A percentile compares a stretch with the other conserved stretches of the same genome.
These are phyloP conservation scores for Salvator merianae DNA, from an alignment of 2,113 vertebrate species.

Conservation along the genomic window DNA sequence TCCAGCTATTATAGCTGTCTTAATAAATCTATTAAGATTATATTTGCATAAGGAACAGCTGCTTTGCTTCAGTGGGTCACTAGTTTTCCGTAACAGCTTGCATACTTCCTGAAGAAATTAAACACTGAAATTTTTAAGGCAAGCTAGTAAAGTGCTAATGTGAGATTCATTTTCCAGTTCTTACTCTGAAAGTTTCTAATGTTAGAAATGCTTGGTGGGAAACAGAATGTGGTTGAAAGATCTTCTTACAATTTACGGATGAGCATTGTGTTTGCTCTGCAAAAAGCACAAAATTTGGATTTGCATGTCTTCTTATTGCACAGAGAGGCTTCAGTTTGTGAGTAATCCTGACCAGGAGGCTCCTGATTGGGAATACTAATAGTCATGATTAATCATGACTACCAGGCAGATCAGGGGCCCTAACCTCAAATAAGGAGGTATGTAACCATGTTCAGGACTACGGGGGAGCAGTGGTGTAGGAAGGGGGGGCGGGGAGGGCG, in stretches of 20 bases:
- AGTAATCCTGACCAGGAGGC: no score
- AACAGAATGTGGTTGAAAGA: background rate
- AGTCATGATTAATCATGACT: no score
- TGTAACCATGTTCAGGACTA: no score
- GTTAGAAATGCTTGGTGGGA: background rate
- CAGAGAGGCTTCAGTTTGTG: no score
- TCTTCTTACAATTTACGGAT: background rate
- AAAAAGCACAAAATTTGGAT: no score
- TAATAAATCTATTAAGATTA: background rate
- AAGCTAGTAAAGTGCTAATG: background rate
- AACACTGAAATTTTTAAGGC: background rate
- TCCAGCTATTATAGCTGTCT: background rate
- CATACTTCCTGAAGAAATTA: background rate
- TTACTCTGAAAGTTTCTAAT: background rate
- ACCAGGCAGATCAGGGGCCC: no score
- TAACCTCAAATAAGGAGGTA: no score
- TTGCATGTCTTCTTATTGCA: no score
- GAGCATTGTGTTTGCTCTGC: background rate
- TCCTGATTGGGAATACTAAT: no score
- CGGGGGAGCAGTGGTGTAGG: no score
- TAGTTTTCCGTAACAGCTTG: background rate
- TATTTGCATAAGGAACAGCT: conserved; percentile 9
- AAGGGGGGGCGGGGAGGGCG: no score
- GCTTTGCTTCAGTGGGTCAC: background rate
- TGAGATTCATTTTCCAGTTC: background rate